phyloP scores from a whole-genome alignment of 2,113 vertebrate species.

The Urocolius indicus region DNA sequence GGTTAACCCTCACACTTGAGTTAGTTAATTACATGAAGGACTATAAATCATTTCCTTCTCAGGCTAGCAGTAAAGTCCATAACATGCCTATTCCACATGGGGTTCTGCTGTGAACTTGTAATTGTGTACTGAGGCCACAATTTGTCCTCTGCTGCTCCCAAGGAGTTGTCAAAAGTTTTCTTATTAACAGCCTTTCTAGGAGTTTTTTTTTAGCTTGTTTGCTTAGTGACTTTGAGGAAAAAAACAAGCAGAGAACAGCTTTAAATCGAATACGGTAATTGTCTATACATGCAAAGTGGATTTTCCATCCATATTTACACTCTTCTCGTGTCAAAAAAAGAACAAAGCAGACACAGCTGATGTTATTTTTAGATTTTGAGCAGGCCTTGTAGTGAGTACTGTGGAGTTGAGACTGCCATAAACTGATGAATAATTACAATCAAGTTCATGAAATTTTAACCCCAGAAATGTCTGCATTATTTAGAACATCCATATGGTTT shows the following conservation, averaged over 20 bases:
- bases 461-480: slow-evolving; percentile 51
- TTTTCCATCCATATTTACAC: slow-evolving; percentile 5
- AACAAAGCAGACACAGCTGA: slow-evolving; percentile 6
- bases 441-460: slow-evolving; percentile 68
- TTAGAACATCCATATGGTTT: slow-evolving; percentile 53
- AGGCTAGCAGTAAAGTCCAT: not conserved
- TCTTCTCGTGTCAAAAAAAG: slow-evolving; percentile 8
- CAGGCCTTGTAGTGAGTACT: not conserved
- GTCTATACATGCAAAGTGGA: not conserved
- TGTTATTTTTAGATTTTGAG: slow-evolving; percentile 45
- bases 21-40: not conserved
- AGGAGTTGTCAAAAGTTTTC: not conserved
- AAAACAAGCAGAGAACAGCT: not conserved
- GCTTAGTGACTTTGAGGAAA: not conserved
- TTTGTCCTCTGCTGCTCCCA: not conserved
- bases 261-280: not conserved
- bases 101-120: not conserved
- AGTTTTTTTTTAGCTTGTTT: not conserved
- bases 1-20: not conserved
- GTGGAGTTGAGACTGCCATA: not conserved
- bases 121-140: not conserved
- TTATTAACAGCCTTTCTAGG: not conserved
- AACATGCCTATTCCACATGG: not conserved
- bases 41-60: not conserved
- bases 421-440: slow-evolving; percentile 55